Conservation (phyloP, 2,888 invertebrate species). For the Agrilus mali region DNA sequence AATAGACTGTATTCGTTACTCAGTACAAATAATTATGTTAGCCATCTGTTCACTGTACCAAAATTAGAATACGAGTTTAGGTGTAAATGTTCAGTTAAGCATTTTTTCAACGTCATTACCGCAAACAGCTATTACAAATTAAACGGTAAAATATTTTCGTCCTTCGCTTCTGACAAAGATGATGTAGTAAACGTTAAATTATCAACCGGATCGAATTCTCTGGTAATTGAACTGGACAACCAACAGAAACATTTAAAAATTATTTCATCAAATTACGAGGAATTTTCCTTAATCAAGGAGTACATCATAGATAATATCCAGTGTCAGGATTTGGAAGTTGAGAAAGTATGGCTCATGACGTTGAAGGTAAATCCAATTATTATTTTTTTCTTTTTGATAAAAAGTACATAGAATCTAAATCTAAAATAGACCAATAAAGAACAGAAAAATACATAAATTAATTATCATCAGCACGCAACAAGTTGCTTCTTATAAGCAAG, state of each 20-base stretch:
- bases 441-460: too few species aligned
- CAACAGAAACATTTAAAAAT: conserved; percentile 15
- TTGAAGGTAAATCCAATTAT: conserved; percentile 4
- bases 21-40: too few species aligned
- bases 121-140: conserved; percentile 25
- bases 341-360: conserved; percentile 8
- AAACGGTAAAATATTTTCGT: conserved; percentile 19
- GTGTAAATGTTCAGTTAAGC: conserved; percentile 14
- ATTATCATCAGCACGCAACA: too few species aligned
- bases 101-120: conserved; percentile 20
- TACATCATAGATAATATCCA: conserved; percentile 17
- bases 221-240: conserved; percentile 18
- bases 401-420: too few species aligned
- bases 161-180: conserved; percentile 16
- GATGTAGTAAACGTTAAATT: conserved; percentile 16
- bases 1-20: too few species aligned
- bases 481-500: too few species aligned
- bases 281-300: conserved; percentile 19
- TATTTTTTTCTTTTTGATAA: too few species aligned
- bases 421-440: too few species aligned
- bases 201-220: conserved; percentile 13
- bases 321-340: conserved; percentile 1
- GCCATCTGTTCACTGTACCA: conserved; percentile 1
- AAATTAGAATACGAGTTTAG: conserved; percentile 17
- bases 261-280: conserved; percentile 12